A percentile compares a stretch with the other conserved stretches of the same genome.
These are phyloP conservation scores for Pongo abelii DNA, from an alignment of 2,113 vertebrate genomes.

Conservation along the genomic window DNA sequence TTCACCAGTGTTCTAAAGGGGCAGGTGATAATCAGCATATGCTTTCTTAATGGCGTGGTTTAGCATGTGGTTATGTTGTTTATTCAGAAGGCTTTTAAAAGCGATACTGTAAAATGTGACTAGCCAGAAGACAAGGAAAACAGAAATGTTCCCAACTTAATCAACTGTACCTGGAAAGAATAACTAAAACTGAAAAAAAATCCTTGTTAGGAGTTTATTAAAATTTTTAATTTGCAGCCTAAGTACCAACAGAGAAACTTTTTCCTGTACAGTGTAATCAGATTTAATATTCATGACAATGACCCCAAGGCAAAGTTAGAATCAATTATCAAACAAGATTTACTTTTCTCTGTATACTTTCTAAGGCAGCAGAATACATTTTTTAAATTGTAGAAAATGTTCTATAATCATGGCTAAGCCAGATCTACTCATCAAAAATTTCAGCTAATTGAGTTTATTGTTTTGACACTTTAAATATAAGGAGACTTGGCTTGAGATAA, in stretches of 20 bases:
- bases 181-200: background rate
- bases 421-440: background rate
- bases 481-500: background rate
- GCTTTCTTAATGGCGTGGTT: background rate
- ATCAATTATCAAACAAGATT: constrained; percentile 47
- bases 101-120: background rate
- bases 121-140: background rate
- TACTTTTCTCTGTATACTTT: constrained; percentile 14
- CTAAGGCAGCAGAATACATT: background rate
- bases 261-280: constrained; percentile 8
- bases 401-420: background rate
- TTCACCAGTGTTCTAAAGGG: background rate
- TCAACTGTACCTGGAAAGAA: constrained; percentile 21
- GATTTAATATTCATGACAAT: constrained; percentile 52
- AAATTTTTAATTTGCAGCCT: constrained; percentile 35
- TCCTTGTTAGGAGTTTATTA: constrained; percentile 22
- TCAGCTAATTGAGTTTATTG: background rate
- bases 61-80: background rate
- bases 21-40: background rate
- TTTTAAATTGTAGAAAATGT: background rate
- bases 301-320: background rate
- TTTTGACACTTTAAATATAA: constrained; percentile 4
- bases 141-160: background rate
- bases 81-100: background rate
- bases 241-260: constrained; percentile 5